Evolutionary conservation across 2,888 invertebrate species (phyloP), one percentile per base, ranked within the genome.

Genomic region (Clitarchus hookeri): DNA sequence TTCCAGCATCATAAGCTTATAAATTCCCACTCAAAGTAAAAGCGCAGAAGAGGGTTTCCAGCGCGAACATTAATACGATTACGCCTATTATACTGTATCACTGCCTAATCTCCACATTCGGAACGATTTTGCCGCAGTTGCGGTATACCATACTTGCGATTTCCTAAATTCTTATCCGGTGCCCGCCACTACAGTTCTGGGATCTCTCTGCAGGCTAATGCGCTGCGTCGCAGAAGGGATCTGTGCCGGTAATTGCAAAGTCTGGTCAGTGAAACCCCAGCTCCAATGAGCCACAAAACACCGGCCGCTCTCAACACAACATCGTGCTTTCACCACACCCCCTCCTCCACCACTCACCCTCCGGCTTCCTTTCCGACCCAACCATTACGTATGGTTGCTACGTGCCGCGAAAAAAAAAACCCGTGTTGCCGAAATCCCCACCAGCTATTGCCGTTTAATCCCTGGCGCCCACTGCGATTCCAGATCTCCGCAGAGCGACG

Each of bases 221-320:
- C 65, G 19, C 53, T 6, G 8, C n/a, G 65, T 65, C 65, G 11
- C 65, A 53, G 23, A n/a, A 65, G 65, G 65, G 65, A n/a, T 19
- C 65, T n/a, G n/a, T 23, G 23, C 65, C 65, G 82, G 36, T 82
- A 82, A 82, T 82, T 82, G 82, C 82, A 82, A 82, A 82, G 82
- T 82, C 82, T 82, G 82, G 82, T 82, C 82, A 82, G 36, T 23
- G 82, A 27, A 27, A 82, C 27, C 36, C 36, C 82, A 82, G 19
- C 27, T 44, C 27, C 82, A 36, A 82, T 36, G 82, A 27, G 82
- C 82, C 82, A 36, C 82, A 82, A 82, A 82, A 82, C 44, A 82
- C 82, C 65, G 65, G 65, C 65, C 65, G 65, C 65, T 65, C 65
- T 65, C 65, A n/a, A 65, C 65, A 65, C 65, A n/a, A 65, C 65